Evolutionary conservation across 1,140 invertebrate species (phyloP).

Genomic region (Pogonus chalceus): DNA sequence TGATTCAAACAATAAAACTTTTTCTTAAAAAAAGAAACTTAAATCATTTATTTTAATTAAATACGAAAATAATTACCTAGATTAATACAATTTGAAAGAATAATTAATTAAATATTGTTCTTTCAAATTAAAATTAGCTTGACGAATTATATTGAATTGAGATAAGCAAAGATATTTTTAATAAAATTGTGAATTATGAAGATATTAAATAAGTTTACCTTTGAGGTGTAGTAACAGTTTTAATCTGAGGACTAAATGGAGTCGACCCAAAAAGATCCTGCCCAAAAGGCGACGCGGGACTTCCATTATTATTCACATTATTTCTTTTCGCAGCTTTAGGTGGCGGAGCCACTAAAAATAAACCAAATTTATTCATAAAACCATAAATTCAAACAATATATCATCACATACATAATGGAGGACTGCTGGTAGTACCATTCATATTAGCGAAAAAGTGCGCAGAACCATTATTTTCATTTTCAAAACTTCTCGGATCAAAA

Average conservation of each 20-base stretch:
- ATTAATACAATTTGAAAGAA: too few relatives aligned
- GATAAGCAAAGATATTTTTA: background rate
- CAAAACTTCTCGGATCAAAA: slow-evolving; percentile 34
- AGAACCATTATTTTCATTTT: slow-evolving; percentile 26
- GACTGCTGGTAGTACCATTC: slow-evolving; percentile 34
- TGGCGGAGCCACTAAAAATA: slow-evolving; percentile 62
- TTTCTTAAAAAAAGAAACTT: too few relatives aligned
- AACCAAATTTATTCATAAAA: slow-evolving; percentile 4
- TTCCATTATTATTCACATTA: slow-evolving; percentile 36
- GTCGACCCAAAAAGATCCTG: slow-evolving; percentile 57
- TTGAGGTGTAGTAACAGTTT: slow-evolving; percentile 14
- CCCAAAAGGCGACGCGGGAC: slow-evolving; percentile 33
- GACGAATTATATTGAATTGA: background rate
- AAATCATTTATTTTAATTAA: too few relatives aligned
- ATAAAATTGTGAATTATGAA: background rate
- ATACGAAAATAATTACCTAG: too few relatives aligned
- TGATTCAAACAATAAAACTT: too few relatives aligned
- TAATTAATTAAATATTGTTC: too few relatives aligned
- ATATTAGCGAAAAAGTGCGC: slow-evolving; percentile 10
- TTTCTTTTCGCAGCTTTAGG: slow-evolving; percentile 59
- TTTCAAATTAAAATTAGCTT: slow-evolving; percentile 14
- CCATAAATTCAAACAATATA: slow-evolving; percentile 13
- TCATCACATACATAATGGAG: slow-evolving; percentile 50
- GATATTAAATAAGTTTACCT: slow-evolving; percentile 19
- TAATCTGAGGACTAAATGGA: slow-evolving; percentile 41